A percentile compares a stretch with the other conserved stretches of the same genome.
phyloP scores from a whole-genome alignment of 64 coral and sea anemone genomes.

The Montipora efflorescens region DNA sequence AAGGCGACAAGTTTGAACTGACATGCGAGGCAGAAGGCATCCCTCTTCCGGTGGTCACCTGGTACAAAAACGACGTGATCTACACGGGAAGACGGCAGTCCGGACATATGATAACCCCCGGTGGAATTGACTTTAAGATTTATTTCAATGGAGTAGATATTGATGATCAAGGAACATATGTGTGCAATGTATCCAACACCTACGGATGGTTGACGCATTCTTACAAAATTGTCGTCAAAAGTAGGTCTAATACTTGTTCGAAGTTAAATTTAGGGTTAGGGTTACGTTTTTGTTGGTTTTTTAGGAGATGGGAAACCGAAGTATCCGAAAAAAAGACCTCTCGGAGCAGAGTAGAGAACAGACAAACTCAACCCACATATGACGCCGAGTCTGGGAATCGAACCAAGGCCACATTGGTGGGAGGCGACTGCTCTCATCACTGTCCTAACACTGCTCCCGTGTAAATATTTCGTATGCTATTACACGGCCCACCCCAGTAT shows the following conservation, averaged over 20 bases:
- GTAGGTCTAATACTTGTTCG: slow-evolving; percentile 28
- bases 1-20: slow-evolving; percentile 41
- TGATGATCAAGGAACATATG: slow-evolving; percentile 43
- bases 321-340: too few relatives aligned
- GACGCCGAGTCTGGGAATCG: too few relatives aligned
- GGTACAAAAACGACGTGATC: slow-evolving; percentile 68
- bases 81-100: background rate
- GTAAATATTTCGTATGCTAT: too few relatives aligned
- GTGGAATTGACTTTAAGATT: slow-evolving; percentile 44
- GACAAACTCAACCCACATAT: too few relatives aligned
- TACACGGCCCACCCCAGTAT: too few relatives aligned
- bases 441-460: too few relatives aligned
- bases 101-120: background rate
- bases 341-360: too few relatives aligned
- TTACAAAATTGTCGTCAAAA: slow-evolving; percentile 49
- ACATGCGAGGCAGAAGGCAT: slow-evolving; percentile 60
- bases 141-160: slow-evolving; percentile 29
- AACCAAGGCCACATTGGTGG: too few relatives aligned
- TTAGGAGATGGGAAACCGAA: too few relatives aligned
- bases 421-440: too few relatives aligned
- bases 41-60: slow-evolving; percentile 61
- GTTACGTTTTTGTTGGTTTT: too few relatives aligned
- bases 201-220: slow-evolving; percentile 61
- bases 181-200: slow-evolving; percentile 75
- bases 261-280: too few relatives aligned